Evolutionary conservation across 1,140 invertebrate species (phyloP), one percentile per base, ranked within the genome.

Genomic region (Gonioctena quinquepunctata): DNA sequence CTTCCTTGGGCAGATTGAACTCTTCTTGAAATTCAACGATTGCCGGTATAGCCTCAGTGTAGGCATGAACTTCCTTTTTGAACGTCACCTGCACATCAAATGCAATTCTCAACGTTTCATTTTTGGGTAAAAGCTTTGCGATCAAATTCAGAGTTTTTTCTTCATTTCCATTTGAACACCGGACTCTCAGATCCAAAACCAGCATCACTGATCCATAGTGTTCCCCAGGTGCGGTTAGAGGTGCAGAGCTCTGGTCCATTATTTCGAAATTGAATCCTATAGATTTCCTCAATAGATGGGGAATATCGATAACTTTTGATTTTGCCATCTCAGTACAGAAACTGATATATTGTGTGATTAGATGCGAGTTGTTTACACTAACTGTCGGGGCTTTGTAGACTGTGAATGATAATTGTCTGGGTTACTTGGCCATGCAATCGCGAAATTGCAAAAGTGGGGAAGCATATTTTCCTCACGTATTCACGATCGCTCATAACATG

Each of bases 61-160:
- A 90, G n/a, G 88, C 87, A 1, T 84, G 75, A 11, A 88, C 76
- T 76, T 90, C 89, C 25, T 89, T 89, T 3, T 85, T 80, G 68
- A 89, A 89, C 0, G 88, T 86, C 0, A 87, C 76, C 25, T 87
- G 85, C 8, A 87, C 87, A 71, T 89, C 85, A 72, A 90, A 89
- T 7, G 88, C 77, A 22, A 86, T 80, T 68, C 87, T 76, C 1
- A 87, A 80, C 62, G 88, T 83, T 2, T 84, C 82, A 22, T 87
- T 89, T 2, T 83, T 86, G 0, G 89, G 84, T 1, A 88, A 87
- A 48, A 89, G 78, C 77, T 90, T 90, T 0, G 84, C 86, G 8
- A 89, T 87, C 0, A 89, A 57, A 61, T 86, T 78, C 8, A 87
- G 69, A 0, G 79, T 78, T 56, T 84, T 76, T 8, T 79, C 62